Evolutionary conservation across 2,113 vertebrate species (phyloP).

Genomic region (Leptocoma aspasia): DNA sequence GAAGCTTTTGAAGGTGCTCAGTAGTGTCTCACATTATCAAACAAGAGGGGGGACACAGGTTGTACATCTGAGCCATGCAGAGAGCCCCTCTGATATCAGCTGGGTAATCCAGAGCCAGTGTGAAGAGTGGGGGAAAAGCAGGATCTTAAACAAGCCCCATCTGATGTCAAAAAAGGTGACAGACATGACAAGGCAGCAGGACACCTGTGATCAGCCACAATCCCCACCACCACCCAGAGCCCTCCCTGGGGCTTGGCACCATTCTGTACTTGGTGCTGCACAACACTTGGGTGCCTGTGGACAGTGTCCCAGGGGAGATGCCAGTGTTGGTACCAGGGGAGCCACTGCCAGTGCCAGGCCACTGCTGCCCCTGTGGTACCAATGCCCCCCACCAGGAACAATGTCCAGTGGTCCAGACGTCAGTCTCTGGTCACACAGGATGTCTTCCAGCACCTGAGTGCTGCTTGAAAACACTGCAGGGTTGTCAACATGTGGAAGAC

Average conservation of each 20-base stretch:
- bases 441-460: not conserved
- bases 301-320: not conserved
- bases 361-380: not conserved
- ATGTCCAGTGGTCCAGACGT: not conserved
- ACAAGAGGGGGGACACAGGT: not conserved
- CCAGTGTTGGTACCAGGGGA: not conserved
- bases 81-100: not conserved
- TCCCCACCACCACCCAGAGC: not conserved
- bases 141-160: not conserved
- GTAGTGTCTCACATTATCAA: not conserved
- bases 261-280: fast-evolving
- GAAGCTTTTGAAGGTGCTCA: not conserved
- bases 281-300: fast-evolving
- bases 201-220: not conserved
- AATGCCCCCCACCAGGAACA: fast-evolving
- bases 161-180: not conserved
- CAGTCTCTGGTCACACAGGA: fast-evolving
- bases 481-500: not conserved
- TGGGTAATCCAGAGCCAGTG: not conserved
- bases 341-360: not conserved
- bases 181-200: not conserved
- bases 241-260: not conserved
- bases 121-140: not conserved
- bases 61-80: not conserved
- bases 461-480: not conserved